Percentiles rank a stretch among this genome's conserved stretches.
Evolutionary conservation across 2,888 invertebrate genomes (phyloP).

Genomic region (Carpatolechia fugitivella): DNA sequence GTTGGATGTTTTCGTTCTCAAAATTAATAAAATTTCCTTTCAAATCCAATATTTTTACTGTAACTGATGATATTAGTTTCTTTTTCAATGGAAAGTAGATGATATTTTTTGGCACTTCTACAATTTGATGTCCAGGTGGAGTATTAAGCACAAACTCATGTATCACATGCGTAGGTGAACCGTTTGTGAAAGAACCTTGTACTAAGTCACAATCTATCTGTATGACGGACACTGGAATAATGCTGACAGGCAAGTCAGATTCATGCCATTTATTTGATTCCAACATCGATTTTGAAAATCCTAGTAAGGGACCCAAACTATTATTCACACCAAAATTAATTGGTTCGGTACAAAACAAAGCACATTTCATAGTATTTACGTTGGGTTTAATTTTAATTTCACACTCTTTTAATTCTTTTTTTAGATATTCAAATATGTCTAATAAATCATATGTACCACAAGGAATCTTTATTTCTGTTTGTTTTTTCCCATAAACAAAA

Average conservation of each 20-base stretch:
- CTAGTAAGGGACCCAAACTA: background rate
- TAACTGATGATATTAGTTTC: too few relatives aligned
- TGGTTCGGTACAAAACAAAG: background rate
- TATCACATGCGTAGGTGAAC: conserved; percentile 13
- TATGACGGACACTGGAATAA: conserved; percentile 6
- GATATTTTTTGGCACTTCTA: background rate
- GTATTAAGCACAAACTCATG: conserved; percentile 15
- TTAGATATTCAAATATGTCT: too few relatives aligned
- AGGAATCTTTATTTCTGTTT: conserved; percentile 8
- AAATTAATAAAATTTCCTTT: background rate
- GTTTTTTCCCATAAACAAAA: conserved; percentile 7
- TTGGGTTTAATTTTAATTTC: background rate
- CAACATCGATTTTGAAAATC: background rate
- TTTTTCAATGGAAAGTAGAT: background rate
- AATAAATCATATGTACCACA: too few relatives aligned
- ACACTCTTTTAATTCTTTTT: background rate
- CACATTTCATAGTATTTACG: background rate
- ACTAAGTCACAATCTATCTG: background rate
- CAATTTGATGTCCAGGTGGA: background rate
- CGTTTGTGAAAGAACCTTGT: conserved; percentile 6
- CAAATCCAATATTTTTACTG: background rate
- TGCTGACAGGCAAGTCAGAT: conserved; percentile 14
- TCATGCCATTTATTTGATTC: conserved; percentile 10
- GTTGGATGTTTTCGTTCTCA: too few relatives aligned
- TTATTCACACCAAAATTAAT: background rate